Evolutionary conservation across 1,140 invertebrate species (phyloP), one percentile per base, ranked within the genome.

Genomic region (Steinernema feltiae): DNA sequence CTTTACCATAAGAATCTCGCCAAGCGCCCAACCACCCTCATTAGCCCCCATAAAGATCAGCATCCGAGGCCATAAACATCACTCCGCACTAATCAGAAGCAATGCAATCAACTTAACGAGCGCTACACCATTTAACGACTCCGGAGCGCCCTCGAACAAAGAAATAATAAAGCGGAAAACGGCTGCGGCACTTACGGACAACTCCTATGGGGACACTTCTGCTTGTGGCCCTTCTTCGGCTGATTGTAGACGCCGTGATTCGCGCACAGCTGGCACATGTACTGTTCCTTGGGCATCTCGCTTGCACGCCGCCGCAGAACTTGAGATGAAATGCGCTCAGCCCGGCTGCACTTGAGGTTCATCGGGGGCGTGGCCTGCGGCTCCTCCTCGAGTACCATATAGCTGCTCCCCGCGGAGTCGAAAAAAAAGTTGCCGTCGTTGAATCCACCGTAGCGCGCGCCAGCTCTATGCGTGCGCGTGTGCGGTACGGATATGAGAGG

Each of bases 221-320:
- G 80, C 76, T 84, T 84, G 78, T 84, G 83, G 3, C 82, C 82
- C 71, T 84, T 84, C 74, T 84, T 84, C 0, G 83, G 83, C 48
- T 84, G 83, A 75, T 84, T 82, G 53, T 82, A 84, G 12, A 77
- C 80, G 0, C 82, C 83, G 73, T 84, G 83, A 82, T 84, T 84
- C 1, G 83, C 83, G 73, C 83, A 84, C 1, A 84, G 76, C 53
- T 84, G 83, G 35, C 83, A 84, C 83, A 84, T 84, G 46, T 84
- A 84, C 73, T 84, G 83, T 70, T 84, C 82, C 70, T 84, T 84
- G 3, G 82, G 82, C 82, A 84, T 83, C 48, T 7, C 15, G 41
- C 7, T 12, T n/a, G n/a, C 41, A 46, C 41, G n/a, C 41, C 41
- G 41, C 7, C 7, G 41, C 41, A 46, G 41, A 46, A 46, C 41